Evolutionary conservation across 2,113 vertebrate genomes (phyloP).

Genomic region (Hippocampus zosterae): DNA sequence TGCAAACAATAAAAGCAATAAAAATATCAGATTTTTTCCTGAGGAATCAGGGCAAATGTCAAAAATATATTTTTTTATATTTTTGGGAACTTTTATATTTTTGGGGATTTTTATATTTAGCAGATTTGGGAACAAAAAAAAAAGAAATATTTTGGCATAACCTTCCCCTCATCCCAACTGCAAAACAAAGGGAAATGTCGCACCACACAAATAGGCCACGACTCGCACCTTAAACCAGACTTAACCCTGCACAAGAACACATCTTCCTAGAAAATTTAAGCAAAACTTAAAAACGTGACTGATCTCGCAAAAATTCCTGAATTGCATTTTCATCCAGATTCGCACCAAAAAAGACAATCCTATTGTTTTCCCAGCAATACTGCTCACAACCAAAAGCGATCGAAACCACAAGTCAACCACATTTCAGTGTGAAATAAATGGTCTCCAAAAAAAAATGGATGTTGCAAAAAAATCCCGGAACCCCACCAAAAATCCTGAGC

Average conservation of each 20-base stretch:
- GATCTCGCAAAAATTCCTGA: not conserved
- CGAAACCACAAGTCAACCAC: not conserved
- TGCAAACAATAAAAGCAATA: not conserved
- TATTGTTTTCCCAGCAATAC: too few relatives aligned
- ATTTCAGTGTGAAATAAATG: too few relatives aligned
- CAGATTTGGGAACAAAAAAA: too few relatives aligned
- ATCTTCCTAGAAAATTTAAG: not conserved
- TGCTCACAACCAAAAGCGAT: not conserved
- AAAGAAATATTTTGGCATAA: too few relatives aligned
- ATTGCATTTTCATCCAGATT: not conserved
- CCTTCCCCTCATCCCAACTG: too few relatives aligned
- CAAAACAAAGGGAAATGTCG: too few relatives aligned
- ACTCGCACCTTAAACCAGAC: too few relatives aligned
- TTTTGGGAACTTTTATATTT: too few relatives aligned
- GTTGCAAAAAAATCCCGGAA: not conserved
- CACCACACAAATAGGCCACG: too few relatives aligned
- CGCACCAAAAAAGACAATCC: not conserved
- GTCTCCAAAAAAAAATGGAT: not conserved
- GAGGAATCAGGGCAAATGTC: not conserved
- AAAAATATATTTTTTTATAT: too few relatives aligned
- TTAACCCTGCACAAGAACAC: not conserved
- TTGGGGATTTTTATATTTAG: too few relatives aligned
- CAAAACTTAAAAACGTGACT: not conserved
- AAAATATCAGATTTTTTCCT: not conserved
- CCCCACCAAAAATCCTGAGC: not conserved